Conservation (phyloP, 2,113 vertebrate species). For the Heptranchias perlo region DNA sequence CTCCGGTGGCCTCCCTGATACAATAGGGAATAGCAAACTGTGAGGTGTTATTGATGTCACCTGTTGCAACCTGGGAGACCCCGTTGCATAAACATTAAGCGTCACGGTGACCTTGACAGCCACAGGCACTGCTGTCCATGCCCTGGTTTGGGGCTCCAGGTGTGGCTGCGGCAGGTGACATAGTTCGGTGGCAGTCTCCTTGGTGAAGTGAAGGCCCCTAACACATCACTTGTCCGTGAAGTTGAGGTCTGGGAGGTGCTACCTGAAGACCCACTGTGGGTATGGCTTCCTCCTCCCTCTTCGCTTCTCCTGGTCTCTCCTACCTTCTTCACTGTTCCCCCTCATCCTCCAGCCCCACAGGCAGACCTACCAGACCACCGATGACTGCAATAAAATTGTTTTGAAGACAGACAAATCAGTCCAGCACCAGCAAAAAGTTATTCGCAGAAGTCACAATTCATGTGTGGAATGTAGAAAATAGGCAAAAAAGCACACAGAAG, state of each 20-base stretch:
- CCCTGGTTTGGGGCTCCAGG: not conserved
- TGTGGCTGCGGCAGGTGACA: not conserved
- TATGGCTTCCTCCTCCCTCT: not conserved
- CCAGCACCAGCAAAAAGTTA: not conserved
- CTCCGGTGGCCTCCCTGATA: not conserved
- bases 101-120: not conserved
- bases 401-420: not conserved
- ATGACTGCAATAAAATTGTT: not conserved
- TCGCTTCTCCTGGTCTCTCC: not conserved
- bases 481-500: not conserved
- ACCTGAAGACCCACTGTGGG: not conserved
- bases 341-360: not conserved
- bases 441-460: not conserved
- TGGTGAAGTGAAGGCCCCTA: not conserved
- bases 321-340: not conserved
- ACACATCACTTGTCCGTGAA: not conserved
- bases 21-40: too few species aligned
- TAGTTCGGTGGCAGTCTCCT: not conserved
- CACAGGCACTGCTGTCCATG: not conserved
- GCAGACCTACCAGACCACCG: not conserved
- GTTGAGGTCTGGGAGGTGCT: not conserved
- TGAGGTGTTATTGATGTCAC: not conserved
- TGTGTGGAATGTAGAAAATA: not conserved
- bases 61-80: not conserved
- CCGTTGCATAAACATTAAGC: not conserved